Base-by-base conservation (phyloP, 1,140 invertebrate species). In the Marisa cornuarietis region DNA sequence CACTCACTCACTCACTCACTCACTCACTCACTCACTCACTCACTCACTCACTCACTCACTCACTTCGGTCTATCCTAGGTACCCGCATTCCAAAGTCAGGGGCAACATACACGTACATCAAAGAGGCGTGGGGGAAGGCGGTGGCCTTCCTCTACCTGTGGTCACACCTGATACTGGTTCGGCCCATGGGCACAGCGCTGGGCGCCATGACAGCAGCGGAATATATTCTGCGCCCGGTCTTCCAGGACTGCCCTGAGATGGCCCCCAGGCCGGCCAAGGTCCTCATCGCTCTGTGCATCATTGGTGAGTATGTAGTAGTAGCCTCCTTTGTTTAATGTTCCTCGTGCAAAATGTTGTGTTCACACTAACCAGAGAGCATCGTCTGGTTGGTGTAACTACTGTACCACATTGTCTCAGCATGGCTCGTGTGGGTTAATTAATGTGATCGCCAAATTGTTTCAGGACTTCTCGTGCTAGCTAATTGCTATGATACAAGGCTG, bases 1-100 rank as follows among this genome's bases (percentile, higher is more conserved):
- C 8, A 6, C 54, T 58, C 54, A 58, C 54, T 58, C 52, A 54
- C 52, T 54, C 52, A 54, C 52, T 54, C 52, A 54, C 52, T 54
- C 52, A 54, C 52, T 31, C 58, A 78, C 54, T 58, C 42, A 26
- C 65, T 18, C 49, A 68, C 42, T 58, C 31, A 69, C 66, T 42
- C 42, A 74, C 65, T 31, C 65, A 26, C 22, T 16, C 49, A 18
- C 66, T 54, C 54, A 58, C 54, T 58, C 54, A 58, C 9, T 4
- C 9, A 9, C 54, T 18, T 58, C 54, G 4, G 16, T n/a, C 62
- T 66, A 6, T 78, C 78, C 3, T 77, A 83, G 80, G 75, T 24
- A 79, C 76, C 10, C 80, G 80, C 22, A 77, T 81, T 20, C 58
- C 65, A 4, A 83, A 72, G 58, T 81, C 80, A 20, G 80, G 80